Evolutionary conservation across 2,888 invertebrate genomes (phyloP).

Genomic region (Hemithea aestivaria): DNA sequence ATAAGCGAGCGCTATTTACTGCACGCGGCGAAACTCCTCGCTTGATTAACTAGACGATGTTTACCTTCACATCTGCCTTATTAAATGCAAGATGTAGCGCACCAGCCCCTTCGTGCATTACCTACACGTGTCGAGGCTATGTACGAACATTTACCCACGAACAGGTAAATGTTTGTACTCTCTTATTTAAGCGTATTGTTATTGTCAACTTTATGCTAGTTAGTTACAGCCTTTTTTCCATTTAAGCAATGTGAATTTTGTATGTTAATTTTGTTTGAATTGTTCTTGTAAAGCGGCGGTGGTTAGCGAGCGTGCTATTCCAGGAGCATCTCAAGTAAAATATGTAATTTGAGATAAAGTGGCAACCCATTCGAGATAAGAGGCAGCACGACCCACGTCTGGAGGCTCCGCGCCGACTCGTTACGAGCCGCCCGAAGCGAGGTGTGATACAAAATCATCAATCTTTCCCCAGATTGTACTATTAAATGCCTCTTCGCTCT

Average conservation of each 20-base stretch:
- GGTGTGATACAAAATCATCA: conserved; percentile 80
- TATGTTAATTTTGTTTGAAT: conserved; percentile 35
- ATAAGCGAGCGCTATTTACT: conserved; percentile 73
- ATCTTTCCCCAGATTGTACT: conserved; percentile 78
- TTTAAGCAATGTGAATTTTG: conserved; percentile 12
- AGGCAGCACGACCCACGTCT: conserved; percentile 74
- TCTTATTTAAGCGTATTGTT: no score
- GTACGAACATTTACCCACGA: no score
- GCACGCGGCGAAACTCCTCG: conserved; percentile 64
- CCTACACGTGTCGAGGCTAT: no score
- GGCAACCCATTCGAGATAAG: conserved; percentile 77
- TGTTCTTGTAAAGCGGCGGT: conserved; percentile 42
- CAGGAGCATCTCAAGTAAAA: conserved; percentile 71
- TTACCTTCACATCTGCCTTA: conserved; percentile 50
- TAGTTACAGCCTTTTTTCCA: conserved; percentile 1
- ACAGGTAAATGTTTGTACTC: no score
- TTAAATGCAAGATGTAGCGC: conserved; percentile 43
- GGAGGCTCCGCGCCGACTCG: conserved; percentile 66
- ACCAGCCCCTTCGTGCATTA: conserved; percentile 11
- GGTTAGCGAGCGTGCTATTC: conserved; percentile 41
- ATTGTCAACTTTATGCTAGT: no score
- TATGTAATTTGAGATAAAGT: conserved; percentile 79
- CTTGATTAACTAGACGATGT: conserved; percentile 69
- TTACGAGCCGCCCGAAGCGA: conserved; percentile 77
- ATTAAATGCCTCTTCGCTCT: conserved; percentile 78